phyloP scores from a whole-genome alignment of 2,888 invertebrate genomes.

The Ceratothoa steindachneri region DNA sequence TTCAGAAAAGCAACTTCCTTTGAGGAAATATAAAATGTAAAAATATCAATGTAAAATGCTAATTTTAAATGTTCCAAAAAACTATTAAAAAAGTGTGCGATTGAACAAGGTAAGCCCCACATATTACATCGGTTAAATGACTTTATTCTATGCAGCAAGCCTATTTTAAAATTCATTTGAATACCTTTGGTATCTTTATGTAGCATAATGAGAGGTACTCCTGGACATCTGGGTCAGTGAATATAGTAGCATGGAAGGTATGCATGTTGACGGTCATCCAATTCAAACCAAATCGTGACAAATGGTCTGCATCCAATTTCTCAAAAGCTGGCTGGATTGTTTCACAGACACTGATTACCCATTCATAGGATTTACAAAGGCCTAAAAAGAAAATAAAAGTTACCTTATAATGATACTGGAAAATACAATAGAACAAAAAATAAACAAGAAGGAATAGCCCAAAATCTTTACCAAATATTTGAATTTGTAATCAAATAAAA shows the following conservation, averaged over 20 bases:
- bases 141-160: too few relatives aligned
- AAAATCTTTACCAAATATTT: too few relatives aligned
- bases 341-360: constrained; percentile 43
- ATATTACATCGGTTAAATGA: too few relatives aligned
- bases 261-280: constrained; percentile 45
- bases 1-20: too few relatives aligned
- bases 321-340: constrained; percentile 40
- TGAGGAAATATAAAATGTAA: too few relatives aligned
- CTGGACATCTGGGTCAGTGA: constrained; percentile 44
- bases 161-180: not conserved
- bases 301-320: constrained; percentile 34
- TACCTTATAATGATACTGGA: not conserved
- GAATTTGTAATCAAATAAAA: too few relatives aligned
- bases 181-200: constrained; percentile 38
- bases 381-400: constrained; percentile 17
- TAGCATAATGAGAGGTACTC: constrained; percentile 36
- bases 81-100: too few relatives aligned
- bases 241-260: constrained; percentile 42
- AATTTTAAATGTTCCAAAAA: too few relatives aligned
- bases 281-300: constrained; percentile 39
- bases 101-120: too few relatives aligned
- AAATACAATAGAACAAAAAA: not conserved
- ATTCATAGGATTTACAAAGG: constrained; percentile 43
- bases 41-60: too few relatives aligned
- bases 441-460: too few relatives aligned